A percentile compares a stretch with the other conserved stretches of the same genome.
Evolutionary conservation across 2,113 vertebrate genomes (phyloP).

Genomic region (Turnix velox): DNA sequence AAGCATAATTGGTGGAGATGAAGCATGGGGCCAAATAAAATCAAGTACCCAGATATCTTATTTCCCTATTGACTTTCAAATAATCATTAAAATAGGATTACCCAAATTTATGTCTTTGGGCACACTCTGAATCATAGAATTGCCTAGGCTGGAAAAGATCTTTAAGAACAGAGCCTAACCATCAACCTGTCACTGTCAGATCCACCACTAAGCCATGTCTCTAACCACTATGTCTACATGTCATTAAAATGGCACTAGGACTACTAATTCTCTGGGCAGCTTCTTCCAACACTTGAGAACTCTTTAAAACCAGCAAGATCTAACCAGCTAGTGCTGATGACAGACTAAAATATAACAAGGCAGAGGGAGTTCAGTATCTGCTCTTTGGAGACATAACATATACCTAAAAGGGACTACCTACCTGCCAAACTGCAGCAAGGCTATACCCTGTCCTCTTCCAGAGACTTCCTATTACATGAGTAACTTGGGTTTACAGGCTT

Average conservation of each 20-base stretch:
- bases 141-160: too few species aligned
- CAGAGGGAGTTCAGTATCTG: not conserved
- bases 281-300: too few species aligned
- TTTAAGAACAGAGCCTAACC: too few species aligned
- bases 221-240: too few species aligned
- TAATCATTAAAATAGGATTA: not conserved
- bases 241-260: too few species aligned
- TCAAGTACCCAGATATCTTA: not conserved
- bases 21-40: not conserved
- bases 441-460: not conserved
- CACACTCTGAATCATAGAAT: not conserved
- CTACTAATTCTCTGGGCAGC: too few species aligned
- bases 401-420: not conserved
- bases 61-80: not conserved
- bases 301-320: not conserved
- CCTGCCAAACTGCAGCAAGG: not conserved
- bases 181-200: too few species aligned
- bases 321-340: not conserved
- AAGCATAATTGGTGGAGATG: not conserved
- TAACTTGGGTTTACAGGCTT: not conserved
- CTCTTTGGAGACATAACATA: too few species aligned
- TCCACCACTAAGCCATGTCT: too few species aligned
- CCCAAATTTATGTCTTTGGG: accelerated
- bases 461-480: not conserved
- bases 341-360: not conserved